Percentiles rank a stretch among this genome's conserved stretches.
These are phyloP conservation scores for Microcebus ravelobensis DNA, from an alignment of 2,113 vertebrate genomes.

Conservation along the genomic window DNA sequence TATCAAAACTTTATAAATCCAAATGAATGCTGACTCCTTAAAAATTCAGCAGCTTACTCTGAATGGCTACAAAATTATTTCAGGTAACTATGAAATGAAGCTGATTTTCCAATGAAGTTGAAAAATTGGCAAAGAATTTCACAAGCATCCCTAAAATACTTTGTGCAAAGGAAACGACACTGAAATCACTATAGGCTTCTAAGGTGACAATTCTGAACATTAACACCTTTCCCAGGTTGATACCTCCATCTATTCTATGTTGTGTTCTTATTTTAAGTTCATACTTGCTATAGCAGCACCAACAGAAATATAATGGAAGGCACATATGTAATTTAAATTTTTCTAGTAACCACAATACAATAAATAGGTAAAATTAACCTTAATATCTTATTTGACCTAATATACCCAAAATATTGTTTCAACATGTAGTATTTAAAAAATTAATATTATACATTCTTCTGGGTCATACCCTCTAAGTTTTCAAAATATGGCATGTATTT, in stretches of 20 bases:
- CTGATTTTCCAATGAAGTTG: background rate
- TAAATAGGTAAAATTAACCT: background rate
- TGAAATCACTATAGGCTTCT: background rate
- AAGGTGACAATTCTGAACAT: background rate
- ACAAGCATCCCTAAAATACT: slow-evolving; percentile 4
- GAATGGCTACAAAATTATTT: slow-evolving; percentile 24
- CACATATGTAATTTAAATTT: background rate
- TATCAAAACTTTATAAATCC: background rate
- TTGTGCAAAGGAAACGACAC: background rate
- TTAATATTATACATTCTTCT: background rate
- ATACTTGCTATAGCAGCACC: background rate
- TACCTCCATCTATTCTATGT: background rate
- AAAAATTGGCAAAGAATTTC: slow-evolving; percentile 32
- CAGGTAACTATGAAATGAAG: background rate
- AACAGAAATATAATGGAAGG: background rate
- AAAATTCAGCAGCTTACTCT: slow-evolving; percentile 18
- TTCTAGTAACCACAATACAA: background rate
- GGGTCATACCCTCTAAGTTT: background rate
- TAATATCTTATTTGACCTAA: background rate
- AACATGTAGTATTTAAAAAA: slow-evolving; percentile 25
- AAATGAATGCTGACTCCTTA: background rate
- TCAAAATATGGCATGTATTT: background rate
- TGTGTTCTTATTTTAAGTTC: background rate
- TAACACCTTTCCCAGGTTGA: background rate
- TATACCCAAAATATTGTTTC: background rate